Conservation (phyloP, 2,797 vertebrate species). For the Thunnus albacares region DNA sequence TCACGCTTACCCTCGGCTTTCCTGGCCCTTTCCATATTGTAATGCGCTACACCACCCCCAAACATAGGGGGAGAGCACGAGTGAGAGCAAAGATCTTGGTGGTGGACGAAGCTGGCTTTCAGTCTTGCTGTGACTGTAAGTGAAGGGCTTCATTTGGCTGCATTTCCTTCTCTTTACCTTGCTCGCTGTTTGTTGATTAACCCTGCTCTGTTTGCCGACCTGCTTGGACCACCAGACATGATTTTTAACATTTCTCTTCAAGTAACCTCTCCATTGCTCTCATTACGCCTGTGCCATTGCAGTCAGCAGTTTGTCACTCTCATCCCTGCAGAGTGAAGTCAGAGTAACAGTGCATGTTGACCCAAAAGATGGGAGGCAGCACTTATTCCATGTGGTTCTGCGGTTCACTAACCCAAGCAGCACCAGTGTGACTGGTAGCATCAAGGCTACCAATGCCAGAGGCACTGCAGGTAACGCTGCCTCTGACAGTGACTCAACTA, state of each 20-base stretch:
- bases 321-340: constrained; percentile 92
- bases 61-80: constrained; percentile 78
- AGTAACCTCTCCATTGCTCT: constrained; percentile 24
- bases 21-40: constrained; percentile 88
- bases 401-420: constrained; percentile 90
- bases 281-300: constrained; percentile 24
- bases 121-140: constrained; percentile 91
- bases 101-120: constrained; percentile 87
- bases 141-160: constrained; percentile 75
- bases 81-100: constrained; percentile 86
- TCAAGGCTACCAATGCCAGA: constrained; percentile 85
- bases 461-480: constrained; percentile 87
- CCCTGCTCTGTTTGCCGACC: constrained; percentile 21
- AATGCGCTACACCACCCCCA: constrained; percentile 85
- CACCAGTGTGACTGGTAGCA: constrained; percentile 81
- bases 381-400: constrained; percentile 90
- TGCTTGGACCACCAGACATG: constrained; percentile 27
- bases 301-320: constrained; percentile 74
- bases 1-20: constrained; percentile 86
- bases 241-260: constrained; percentile 40
- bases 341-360: constrained; percentile 90
- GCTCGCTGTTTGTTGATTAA: constrained; percentile 60
- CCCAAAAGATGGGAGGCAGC: constrained; percentile 83
- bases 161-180: constrained; percentile 33
- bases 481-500: constrained; percentile 30